Base-by-base conservation (phyloP, 2,113 vertebrate species). In the Panurus biarmicus region DNA sequence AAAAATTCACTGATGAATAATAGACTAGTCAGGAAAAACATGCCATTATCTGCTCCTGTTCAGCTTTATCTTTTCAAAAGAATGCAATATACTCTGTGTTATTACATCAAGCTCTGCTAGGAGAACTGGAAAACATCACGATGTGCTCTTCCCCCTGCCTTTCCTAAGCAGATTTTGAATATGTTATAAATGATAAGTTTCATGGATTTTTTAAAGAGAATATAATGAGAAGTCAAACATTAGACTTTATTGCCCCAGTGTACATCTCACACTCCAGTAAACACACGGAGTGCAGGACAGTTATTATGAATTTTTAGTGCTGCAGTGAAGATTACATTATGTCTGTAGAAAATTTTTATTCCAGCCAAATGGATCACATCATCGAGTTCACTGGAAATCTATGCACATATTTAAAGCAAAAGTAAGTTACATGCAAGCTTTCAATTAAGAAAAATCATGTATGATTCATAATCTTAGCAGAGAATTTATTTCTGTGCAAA, bases 1-100 rank as follows among this genome's bases (percentile, higher is more conserved):
- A 96, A 97, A 96, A 96, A 86, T 85, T 95, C 93, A 90, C 78
- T 83, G 94, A 87, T 94, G 95, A 96, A 95, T 96, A 97, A 96
- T 92, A 87, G 94, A 93, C 93, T 71, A 95, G 82, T 75, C 82
- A 95, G 93, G 90, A 90, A 91, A 95, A 96, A 93, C 93, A 94
- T 94, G 93, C 93, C 87, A 94, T 95, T 95, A 94, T 95, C 95
- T 95, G 72, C 79, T 89, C 62, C 84, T 85, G 61, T 85, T 96
- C 93, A 92, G 44, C 93, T 96, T 94, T 80, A 82, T 94, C 91
- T 95, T 95, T 94, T 72, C 36, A 88, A 75, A 93, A 92, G 84
- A 92, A 93, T 88, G 90, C 79, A 56, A 79, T 92, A 74, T 79
- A 83, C 75, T 91, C 81, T 91, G 18, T 91, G 83, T 87, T 96